Conservation (phyloP, 2,797 vertebrate species). For the Kryptopterus vitreolus region DNA sequence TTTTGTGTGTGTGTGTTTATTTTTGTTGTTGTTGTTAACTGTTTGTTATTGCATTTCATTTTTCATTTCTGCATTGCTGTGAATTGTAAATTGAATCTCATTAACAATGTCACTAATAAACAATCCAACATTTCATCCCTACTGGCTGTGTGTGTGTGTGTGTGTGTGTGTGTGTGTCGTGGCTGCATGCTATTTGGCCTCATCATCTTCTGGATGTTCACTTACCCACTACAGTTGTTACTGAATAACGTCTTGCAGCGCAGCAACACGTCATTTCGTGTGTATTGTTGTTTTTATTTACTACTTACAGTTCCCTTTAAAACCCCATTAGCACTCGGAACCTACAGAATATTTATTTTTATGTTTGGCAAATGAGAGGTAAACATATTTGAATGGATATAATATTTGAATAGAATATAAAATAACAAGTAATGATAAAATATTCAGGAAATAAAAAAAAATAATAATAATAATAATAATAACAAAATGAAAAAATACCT, state of each 20-base stretch:
- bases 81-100: slow-evolving; percentile 13
- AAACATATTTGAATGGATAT: too few relatives aligned
- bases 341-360: not conserved
- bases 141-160: slow-evolving; percentile 15
- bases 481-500: not conserved
- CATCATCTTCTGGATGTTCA: not conserved
- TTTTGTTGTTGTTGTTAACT: not conserved
- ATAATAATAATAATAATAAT: too few relatives aligned
- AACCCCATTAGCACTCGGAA: not conserved
- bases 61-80: not conserved
- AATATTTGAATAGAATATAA: not conserved
- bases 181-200: not conserved
- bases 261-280: not conserved
- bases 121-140: slow-evolving; percentile 24
- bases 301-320: not conserved
- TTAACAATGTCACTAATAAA: slow-evolving; percentile 48
- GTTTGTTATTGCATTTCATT: not conserved
- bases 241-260: not conserved
- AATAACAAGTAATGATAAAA: not conserved
- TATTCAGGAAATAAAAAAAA: not conserved
- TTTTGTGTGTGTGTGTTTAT: not conserved
- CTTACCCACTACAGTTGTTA: not conserved
- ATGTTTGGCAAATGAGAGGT: not conserved
- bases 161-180: slow-evolving; percentile 27
- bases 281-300: not conserved